Percentiles rank a stretch among this genome's conserved stretches.
Conservation (phyloP, 2,797 vertebrate species). For the Avahi laniger region DNA sequence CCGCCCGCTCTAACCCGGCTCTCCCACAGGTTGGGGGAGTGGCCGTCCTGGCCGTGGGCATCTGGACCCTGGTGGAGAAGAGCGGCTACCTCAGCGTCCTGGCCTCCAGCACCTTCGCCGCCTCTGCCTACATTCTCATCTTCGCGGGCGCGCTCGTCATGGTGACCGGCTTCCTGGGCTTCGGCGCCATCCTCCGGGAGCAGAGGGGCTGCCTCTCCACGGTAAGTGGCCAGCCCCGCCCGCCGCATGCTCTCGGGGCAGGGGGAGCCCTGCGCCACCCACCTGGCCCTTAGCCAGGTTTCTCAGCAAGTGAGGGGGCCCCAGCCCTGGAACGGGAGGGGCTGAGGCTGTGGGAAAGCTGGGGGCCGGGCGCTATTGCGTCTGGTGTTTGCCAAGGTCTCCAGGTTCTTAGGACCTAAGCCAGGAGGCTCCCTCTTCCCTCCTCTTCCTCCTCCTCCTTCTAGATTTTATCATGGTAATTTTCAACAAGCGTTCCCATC, state of each 20-base stretch:
- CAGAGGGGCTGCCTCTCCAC: constrained; percentile 88
- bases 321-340: background rate
- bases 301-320: accelerated
- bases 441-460: background rate
- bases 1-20: accelerated
- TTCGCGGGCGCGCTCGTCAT: constrained; percentile 90
- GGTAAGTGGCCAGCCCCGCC: constrained; percentile 79
- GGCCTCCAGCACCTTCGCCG: constrained; percentile 90
- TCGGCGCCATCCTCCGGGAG: constrained; percentile 89
- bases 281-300: accelerated
- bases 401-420: background rate
- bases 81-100: constrained; percentile 90
- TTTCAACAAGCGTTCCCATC: background rate
- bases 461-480: background rate
- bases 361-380: accelerated
- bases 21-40: constrained; percentile 88
- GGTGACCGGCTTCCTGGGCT: constrained; percentile 92
- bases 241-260: background rate
- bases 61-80: constrained; percentile 92
- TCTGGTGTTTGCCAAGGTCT: background rate
- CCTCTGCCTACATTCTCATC: constrained; percentile 91
- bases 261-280: background rate
- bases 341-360: background rate
- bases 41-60: constrained; percentile 89
- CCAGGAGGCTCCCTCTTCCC: background rate